Percentiles rank a stretch among this genome's conserved stretches.
These are phyloP conservation scores for Drosophila bifasciata DNA, from an alignment of 1,140 invertebrate genomes.

Conservation along the genomic window DNA sequence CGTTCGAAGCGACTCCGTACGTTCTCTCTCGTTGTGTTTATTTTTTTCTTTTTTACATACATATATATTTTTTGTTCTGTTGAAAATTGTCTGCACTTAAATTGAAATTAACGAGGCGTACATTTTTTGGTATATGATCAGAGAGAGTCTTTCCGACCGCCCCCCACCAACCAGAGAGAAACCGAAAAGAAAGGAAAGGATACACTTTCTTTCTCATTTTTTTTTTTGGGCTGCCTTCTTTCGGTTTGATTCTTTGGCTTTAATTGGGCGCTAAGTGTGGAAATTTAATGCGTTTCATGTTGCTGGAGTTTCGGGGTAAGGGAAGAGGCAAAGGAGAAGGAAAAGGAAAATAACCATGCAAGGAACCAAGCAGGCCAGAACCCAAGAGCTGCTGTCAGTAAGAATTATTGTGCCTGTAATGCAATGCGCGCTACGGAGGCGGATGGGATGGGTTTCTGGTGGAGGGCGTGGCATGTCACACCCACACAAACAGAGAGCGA, in stretches of 20 bases:
- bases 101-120: constrained; percentile 83
- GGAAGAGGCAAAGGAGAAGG: constrained; percentile 9
- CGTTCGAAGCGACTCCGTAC: too few relatives aligned
- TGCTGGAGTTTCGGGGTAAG: background rate
- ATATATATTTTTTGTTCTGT: constrained; percentile 30
- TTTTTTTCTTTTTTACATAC: constrained; percentile 16
- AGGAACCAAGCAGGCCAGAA: constrained; percentile 8
- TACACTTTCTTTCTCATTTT: constrained; percentile 15
- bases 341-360: constrained; percentile 19
- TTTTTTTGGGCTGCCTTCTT: constrained; percentile 17
- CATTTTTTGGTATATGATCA: constrained; percentile 66
- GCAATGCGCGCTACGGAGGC: constrained; percentile 60
- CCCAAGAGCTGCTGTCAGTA: constrained; percentile 67
- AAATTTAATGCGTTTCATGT: constrained; percentile 44
- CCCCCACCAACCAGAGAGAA: background rate
- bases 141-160: constrained; percentile 1
- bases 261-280: constrained; percentile 78
- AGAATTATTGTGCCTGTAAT: constrained; percentile 81
- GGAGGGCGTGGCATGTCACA: constrained; percentile 63
- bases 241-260: constrained; percentile 57
- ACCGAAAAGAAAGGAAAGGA: constrained; percentile 14
- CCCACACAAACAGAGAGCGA: constrained; percentile 33
- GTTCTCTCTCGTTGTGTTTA: too few relatives aligned
- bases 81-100: constrained; percentile 81
- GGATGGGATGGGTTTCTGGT: background rate